Conservation (phyloP, 2,113 vertebrate genomes). For the Indicator indicator region DNA sequence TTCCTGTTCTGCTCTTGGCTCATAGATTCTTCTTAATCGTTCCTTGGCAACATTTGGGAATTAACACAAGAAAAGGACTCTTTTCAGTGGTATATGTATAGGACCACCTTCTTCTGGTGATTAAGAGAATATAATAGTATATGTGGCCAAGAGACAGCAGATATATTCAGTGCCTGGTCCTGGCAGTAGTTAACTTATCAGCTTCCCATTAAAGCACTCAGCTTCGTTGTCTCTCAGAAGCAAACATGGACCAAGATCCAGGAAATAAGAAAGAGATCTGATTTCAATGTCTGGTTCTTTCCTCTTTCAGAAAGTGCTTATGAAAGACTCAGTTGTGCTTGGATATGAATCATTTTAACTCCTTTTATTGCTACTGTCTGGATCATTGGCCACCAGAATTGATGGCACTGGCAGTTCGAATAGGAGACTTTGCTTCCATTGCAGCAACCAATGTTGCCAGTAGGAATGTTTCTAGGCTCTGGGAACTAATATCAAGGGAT, state of each 20-base stretch:
- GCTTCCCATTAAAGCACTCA: background rate
- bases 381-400: background rate
- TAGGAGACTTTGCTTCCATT: background rate
- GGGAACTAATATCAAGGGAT: background rate
- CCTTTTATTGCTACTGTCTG: background rate
- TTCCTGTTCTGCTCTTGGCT: background rate
- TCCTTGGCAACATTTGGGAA: background rate
- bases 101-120: background rate
- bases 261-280: background rate
- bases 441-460: background rate
- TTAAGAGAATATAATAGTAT: background rate
- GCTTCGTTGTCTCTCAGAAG: background rate
- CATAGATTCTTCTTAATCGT: background rate
- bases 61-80: background rate
- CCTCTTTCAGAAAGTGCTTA: background rate
- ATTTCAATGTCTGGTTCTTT: background rate
- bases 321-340: background rate
- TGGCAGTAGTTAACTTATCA: background rate
- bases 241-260: rapidly evolving
- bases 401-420: too few relatives aligned
- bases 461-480: background rate
- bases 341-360: rapidly evolving
- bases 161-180: background rate
- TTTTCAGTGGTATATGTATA: background rate
- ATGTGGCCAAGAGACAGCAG: background rate